Percentiles rank a stretch among this genome's conserved stretches.
phyloP scores from a whole-genome alignment of 2,113 vertebrate genomes.

The Parus major region DNA sequence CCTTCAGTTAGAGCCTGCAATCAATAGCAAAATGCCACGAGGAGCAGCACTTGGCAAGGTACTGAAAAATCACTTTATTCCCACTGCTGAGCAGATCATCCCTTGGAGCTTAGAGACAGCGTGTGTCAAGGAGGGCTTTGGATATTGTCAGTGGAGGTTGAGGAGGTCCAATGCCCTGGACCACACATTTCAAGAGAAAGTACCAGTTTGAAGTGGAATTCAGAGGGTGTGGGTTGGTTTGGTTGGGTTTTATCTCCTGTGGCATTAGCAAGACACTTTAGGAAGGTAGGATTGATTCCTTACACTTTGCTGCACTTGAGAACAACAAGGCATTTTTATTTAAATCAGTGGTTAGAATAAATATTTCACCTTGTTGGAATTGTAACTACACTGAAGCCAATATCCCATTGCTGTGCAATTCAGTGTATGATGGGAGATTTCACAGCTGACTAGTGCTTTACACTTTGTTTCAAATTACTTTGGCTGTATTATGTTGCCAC shows the following conservation, averaged over 20 bases:
- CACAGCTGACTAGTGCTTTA: constrained; percentile 59
- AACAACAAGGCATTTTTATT: constrained; percentile 47
- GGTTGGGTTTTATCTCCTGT: background rate
- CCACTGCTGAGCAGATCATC: background rate
- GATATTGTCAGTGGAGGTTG: background rate
- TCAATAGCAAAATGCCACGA: background rate
- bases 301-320: background rate
- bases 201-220: background rate
- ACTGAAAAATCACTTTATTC: background rate
- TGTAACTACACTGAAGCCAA: constrained; percentile 9
- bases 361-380: constrained; percentile 47
- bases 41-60: accelerated
- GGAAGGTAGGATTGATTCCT: background rate
- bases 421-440: constrained; percentile 55
- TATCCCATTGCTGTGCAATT: constrained; percentile 43
- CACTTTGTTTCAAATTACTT: constrained; percentile 54
- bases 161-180: background rate
- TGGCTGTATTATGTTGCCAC: background rate
- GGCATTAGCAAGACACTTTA: background rate
- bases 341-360: constrained; percentile 55
- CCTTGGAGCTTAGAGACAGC: background rate
- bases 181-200: background rate
- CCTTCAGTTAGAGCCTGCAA: background rate
- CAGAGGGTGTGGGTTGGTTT: accelerated
- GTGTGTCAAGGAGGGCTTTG: background rate